These are phyloP conservation scores for Chymomyza caudatula DNA, from an alignment of 2,888 invertebrate species.

Conservation along the genomic window DNA sequence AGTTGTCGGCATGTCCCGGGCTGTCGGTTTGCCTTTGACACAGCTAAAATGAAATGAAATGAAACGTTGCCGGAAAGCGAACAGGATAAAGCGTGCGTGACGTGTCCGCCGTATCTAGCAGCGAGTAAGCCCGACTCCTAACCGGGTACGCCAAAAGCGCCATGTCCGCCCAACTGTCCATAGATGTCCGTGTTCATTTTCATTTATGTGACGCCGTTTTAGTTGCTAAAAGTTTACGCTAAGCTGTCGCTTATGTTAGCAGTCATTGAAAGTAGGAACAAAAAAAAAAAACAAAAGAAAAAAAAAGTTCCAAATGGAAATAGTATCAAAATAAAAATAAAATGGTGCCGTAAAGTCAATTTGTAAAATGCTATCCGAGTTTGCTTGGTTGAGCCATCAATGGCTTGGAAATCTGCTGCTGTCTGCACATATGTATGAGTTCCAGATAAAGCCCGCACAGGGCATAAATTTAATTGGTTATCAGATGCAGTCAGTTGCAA, in stretches of 20 bases:
- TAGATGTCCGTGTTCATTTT: constrained; percentile 25
- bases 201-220: constrained; percentile 59
- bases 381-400: constrained; percentile 52
- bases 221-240: constrained; percentile 50
- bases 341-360: constrained; percentile 57
- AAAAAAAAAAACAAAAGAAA: not conserved
- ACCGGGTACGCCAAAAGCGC: not conserved
- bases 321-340: not conserved
- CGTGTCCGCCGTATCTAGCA: not conserved
- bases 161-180: not conserved
- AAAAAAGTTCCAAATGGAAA: not conserved
- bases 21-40: constrained; percentile 47
- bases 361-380: constrained; percentile 44
- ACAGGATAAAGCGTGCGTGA: constrained; percentile 29
- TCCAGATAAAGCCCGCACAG: not conserved
- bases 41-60: constrained; percentile 52
- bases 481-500: no score
- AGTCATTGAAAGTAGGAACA: not conserved
- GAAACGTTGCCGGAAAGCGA: constrained; percentile 36
- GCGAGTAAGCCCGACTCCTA: not conserved
- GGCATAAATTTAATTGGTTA: no score
- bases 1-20: constrained; percentile 32
- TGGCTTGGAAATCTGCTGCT: constrained; percentile 54
- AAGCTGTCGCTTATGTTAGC: constrained; percentile 40
- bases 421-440: not conserved